Evolutionary conservation across 1,140 invertebrate species (phyloP), one percentile per base, ranked within the genome.

Genomic region (Drosophila ohnishii): DNA sequence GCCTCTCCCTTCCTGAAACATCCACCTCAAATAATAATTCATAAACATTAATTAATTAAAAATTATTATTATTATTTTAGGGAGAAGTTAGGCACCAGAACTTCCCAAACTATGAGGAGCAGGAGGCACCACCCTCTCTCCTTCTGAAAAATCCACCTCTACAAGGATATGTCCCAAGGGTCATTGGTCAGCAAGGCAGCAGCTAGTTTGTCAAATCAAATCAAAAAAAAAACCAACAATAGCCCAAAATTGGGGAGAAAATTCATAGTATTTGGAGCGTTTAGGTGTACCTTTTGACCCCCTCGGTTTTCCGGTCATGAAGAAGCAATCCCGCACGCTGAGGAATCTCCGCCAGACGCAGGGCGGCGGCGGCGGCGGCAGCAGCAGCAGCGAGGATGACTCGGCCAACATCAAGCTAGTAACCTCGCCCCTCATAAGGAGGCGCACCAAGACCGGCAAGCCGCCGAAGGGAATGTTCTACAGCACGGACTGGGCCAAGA

Each of bases 401-500:
- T 11, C 16, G 34, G 22, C n/a, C 0, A 9, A 2, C 13, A n/a
- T 30, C 2, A 39, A 37, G 37, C 11, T 53, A 9, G n/a, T 22
- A 22, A 6, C 10, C 8, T 3, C 42, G 14, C 34, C 51, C 0
- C 19, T 16, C 9, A 13, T 53, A 11, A 37, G 13, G 32, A 66
- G 6, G 28, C 37, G 32, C 1, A 13, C 2, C 11, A 30, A n/a
- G 65, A 9, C 48, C 0, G 39, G 25, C 0, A 69, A 62, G 34
- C 8, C 37, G 1, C 56, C 45, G 2, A 53, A 32, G 5, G 50
- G 65, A 19, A 16, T 86, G 9, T 64, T 44, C 35, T 88, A 88
- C 39, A 84, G 84, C 48, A 78, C 84, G 1, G 84, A 88, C 25
- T 74, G 80, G 37, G 73, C 65, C 4, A 88, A 88, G 60, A 57